Evolutionary conservation across 2,888 invertebrate genomes (phyloP), one percentile per base, ranked within the genome.

Genomic region (Cheilosia vulpina): DNA sequence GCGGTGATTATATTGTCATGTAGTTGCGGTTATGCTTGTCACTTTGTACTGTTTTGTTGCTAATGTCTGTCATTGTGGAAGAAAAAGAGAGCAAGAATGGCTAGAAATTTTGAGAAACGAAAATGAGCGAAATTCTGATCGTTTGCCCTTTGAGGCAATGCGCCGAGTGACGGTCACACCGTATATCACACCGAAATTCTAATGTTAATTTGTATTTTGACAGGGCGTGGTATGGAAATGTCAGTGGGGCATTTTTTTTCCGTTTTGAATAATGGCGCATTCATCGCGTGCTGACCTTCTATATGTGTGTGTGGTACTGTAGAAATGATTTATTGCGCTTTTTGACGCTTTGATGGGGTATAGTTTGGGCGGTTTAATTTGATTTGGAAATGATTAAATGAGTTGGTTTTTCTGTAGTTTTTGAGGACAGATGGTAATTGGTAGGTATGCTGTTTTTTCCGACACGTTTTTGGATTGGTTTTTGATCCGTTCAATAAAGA

Each of bases 121-220:
- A 34, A 53, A 50, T 15, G 2, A 17, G 45, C 5, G 24, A 19
- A 45, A 24, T 21, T 43, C 34, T 50, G 60, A 75, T 58, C 65
- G 31, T 31, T 71, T 77, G 45, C 83, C 79, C 73, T 84, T 73
- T 63, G 62, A n/a, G 19, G 41, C 53, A 69, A 24, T 55, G 15
- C n/a, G 45, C 13, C n/a, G 27, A 58, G 19, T 13, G 41, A 19
- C 66, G 24, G 11, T n/a, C 38, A 52, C 24, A 19, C 24, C 76
- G 71, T 85, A 77, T 81, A 81, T 85, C 81, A 85, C 77, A 72
- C 72, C 72, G 72, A 71, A 81, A 68, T 77, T 81, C 85, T 81
- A 85, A 81, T 68, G 85, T 73, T 85, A 81, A 85, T 72, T 85
- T 81, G 68, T 85, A 52, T 85, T 85, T 80, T 85, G 85, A 85